These are phyloP conservation scores for Trematocara unimaculatum DNA, from an alignment of 2,113 vertebrate genomes.

Conservation along the genomic window DNA sequence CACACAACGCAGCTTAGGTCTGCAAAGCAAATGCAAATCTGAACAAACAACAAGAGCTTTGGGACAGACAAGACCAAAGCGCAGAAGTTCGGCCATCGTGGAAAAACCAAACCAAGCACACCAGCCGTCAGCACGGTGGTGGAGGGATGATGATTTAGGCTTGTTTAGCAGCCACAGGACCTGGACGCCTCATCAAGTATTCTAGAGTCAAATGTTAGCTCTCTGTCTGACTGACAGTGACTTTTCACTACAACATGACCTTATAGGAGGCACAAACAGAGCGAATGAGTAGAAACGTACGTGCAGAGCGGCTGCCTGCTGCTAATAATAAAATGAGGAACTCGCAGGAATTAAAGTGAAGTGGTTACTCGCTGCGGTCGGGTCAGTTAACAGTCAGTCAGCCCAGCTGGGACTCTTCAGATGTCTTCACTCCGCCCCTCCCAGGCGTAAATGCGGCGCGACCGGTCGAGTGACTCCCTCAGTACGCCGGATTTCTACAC, in stretches of 20 bases:
- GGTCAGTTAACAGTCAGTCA: neutral
- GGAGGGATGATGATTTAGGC: neutral
- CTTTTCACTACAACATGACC: neutral
- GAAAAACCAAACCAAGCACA: neutral
- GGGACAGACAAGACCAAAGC: neutral
- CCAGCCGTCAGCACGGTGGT: neutral
- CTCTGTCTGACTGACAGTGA: neutral
- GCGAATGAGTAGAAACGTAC: neutral
- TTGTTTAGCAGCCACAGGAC: neutral
- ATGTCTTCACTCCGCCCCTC: neutral
- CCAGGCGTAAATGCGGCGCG: neutral
- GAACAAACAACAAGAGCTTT: neutral
- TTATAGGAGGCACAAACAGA: neutral
- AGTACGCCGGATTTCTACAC: accelerated
- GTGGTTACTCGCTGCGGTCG: neutral
- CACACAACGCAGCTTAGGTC: neutral
- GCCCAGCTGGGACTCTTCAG: neutral
- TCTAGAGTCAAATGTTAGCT: neutral
- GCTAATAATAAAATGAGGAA: neutral
- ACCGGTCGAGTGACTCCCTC: neutral
- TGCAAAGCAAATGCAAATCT: neutral
- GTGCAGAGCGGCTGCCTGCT: neutral
- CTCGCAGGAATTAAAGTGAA: neutral
- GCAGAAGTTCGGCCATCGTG: neutral
- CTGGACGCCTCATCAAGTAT: neutral